Base-by-base conservation (phyloP, 2,113 vertebrate genomes). In the Vanacampus margaritifer region DNA sequence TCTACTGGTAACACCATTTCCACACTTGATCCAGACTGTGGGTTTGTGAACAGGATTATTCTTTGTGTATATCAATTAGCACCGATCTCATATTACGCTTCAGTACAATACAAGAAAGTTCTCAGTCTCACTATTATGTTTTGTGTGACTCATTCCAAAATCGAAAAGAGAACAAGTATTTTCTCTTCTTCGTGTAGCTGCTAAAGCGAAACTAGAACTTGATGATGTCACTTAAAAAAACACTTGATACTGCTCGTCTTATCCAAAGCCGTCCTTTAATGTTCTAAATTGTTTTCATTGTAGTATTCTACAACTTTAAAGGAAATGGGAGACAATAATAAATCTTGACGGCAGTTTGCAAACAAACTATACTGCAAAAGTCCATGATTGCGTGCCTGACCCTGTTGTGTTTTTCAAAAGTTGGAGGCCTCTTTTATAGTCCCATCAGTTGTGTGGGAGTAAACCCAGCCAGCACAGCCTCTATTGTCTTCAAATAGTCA, bases 401-500 rank as follows among this genome's bases (percentile, higher is more conserved):
- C 73, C 53, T 71, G 64, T 74, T 48, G 62, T 79, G 60, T 73
- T 79, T 86, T 68, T 56, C 41, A 66, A 66, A 58, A 66, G 73
- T 76, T 28, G 60, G 65, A 75, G 80, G 79, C 78, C 80, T 82
- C 70, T 76, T 64, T 69, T 70, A 36, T 78, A 77, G 71, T 72
- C 59, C 72, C 48, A 69, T 69, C 48, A 21, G 78, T 60, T 76
- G 53, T 60, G 71, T 76, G 84, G 88, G 73, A 84, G 75, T 84
- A 77, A 84, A 77, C 80, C 80, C 80, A 68, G 71, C 78, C 72
- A 77, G 80, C 78, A 83, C 73, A 78, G 73, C 81, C 82, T 71
- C 86, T 75, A 85, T 90, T 91, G 89, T 91, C 73, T 82, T 80
- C 63, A 68, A 79, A 79, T 61, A 81, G 67, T 80, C 70, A 24